Percentiles rank a stretch among this genome's conserved stretches.
phyloP scores from a whole-genome alignment of 2,888 invertebrate genomes.

The Chymomyza caudatula region DNA sequence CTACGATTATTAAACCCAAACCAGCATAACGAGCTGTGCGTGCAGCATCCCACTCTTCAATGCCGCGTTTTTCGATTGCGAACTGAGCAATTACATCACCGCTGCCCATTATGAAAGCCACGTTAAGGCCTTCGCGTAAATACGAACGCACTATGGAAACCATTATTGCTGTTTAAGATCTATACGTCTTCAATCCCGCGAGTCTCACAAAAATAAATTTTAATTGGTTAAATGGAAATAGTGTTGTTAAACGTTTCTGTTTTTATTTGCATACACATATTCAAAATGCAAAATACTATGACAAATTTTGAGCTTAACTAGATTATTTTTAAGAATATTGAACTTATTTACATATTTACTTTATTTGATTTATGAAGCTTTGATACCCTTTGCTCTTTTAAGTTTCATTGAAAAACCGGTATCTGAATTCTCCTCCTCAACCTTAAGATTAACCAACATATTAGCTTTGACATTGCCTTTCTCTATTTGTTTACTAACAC shows the following conservation, averaged over 20 bases:
- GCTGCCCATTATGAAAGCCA: conserved; percentile 66
- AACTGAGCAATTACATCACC: conserved; percentile 72
- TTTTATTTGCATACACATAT: not conserved
- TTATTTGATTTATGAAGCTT: not conserved
- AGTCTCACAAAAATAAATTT: not conserved
- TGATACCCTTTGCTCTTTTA: too few relatives aligned
- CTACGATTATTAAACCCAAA: conserved; percentile 67
- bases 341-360: not conserved
- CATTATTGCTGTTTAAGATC: not conserved
- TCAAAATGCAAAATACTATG: not conserved
- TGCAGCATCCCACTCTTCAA: conserved; percentile 49
- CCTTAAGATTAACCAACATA: not conserved
- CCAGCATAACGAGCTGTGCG: conserved; percentile 62
- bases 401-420: not conserved
- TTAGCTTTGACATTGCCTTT: not conserved
- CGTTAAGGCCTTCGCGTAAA: conserved; percentile 49
- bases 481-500: too few relatives aligned
- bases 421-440: not conserved
- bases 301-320: too few relatives aligned
- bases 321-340: not conserved
- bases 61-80: conserved; percentile 42
- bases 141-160: conserved; percentile 60
- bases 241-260: not conserved
- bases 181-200: too few relatives aligned
- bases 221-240: not conserved